Conservation (phyloP, 2,113 vertebrate genomes). For the Synodontis membranacea region DNA sequence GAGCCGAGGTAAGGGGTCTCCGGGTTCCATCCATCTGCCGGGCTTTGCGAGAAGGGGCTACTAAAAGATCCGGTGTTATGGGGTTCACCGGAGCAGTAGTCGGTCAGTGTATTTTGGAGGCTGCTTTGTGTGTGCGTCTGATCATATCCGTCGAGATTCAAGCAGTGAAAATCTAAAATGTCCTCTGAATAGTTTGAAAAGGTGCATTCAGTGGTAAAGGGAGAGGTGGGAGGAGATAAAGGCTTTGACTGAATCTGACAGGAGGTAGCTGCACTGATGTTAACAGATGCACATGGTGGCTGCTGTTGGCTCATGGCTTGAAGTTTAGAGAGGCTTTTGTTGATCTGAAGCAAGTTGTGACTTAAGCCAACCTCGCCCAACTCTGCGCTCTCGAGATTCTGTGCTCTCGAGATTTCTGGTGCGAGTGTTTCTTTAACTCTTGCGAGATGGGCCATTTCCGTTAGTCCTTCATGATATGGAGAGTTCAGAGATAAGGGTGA, state of each 20-base stretch:
- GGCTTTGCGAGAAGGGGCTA: constrained; percentile 76
- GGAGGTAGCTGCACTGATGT: constrained; percentile 49
- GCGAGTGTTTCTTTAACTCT: constrained; percentile 50
- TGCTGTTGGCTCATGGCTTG: constrained; percentile 70
- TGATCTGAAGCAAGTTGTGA: constrained; percentile 74
- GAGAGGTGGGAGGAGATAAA: constrained; percentile 67
- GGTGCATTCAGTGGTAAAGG: constrained; percentile 66
- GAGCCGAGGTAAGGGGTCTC: constrained; percentile 76
- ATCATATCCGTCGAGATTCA: constrained; percentile 76
- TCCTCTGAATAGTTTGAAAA: constrained; percentile 75
- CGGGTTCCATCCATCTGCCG: constrained; percentile 71
- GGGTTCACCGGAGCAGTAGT: constrained; percentile 72
- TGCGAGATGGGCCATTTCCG: constrained; percentile 31
- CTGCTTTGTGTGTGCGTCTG: constrained; percentile 68
- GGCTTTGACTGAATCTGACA: constrained; percentile 66
- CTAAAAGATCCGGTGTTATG: constrained; percentile 73
- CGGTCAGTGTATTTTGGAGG: constrained; percentile 69
- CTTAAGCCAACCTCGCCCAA: constrained; percentile 65
- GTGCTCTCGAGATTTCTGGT: constrained; percentile 59
- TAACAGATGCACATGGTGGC: constrained; percentile 55
- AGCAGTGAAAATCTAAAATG: constrained; percentile 75
- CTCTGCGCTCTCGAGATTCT: constrained; percentile 55
- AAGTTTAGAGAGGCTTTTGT: constrained; percentile 73
- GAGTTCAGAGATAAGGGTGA: constrained; percentile 73
- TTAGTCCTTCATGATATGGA: constrained; percentile 60